Evolutionary conservation across 2,888 invertebrate species (phyloP).

Genomic region (Dysmachus trigonus): DNA sequence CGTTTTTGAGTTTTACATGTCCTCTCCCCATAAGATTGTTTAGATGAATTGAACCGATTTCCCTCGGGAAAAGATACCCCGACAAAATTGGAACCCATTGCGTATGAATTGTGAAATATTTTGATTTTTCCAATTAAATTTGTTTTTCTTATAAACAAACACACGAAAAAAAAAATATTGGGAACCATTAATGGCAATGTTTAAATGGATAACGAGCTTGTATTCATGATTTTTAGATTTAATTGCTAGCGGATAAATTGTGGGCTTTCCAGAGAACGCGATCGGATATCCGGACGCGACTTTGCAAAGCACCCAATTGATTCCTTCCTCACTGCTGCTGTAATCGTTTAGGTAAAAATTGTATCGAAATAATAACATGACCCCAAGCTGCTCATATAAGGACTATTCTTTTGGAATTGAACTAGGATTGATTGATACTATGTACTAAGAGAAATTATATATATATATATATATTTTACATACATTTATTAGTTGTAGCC

Average conservation of each 20-base stretch:
- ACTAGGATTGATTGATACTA: conserved; percentile 37
- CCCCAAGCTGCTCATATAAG: conserved; percentile 44
- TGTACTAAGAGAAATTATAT: conserved; percentile 25
- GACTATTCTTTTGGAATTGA: conserved; percentile 47
- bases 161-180: conserved; percentile 20
- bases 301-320: conserved; percentile 29
- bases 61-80: neutral
- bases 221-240: conserved; percentile 42
- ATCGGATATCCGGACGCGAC: neutral
- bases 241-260: conserved; percentile 42
- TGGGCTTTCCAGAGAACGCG: conserved; percentile 5
- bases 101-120: conserved; percentile 34
- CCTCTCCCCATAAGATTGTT: neutral
- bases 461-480: conserved; percentile 26
- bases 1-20: neutral
- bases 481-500: conserved; percentile 43
- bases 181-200: conserved; percentile 43
- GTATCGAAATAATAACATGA: conserved; percentile 33
- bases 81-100: neutral
- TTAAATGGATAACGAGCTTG: conserved; percentile 46
- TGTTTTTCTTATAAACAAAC: conserved; percentile 10
- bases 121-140: neutral
- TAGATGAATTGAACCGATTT: neutral
- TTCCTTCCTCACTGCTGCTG: conserved; percentile 48
- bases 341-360: conserved; percentile 25